Evolutionary conservation across 2,888 invertebrate species (phyloP).

Genomic region (Sinopyrophorus schimmeli): DNA sequence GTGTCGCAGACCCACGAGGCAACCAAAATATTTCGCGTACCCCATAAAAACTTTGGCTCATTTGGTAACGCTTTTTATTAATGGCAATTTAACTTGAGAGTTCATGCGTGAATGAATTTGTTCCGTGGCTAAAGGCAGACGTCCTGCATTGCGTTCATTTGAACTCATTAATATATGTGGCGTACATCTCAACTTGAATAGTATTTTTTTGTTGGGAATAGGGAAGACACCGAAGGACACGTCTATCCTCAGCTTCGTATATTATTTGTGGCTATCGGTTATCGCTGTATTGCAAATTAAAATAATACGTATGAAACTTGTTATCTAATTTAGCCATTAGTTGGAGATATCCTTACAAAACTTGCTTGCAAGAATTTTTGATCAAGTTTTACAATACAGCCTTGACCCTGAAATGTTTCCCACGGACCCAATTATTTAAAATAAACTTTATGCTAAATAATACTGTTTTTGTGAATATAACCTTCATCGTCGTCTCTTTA

Average conservation of each 20-base stretch:
- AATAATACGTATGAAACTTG: too few species aligned
- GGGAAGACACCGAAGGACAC: too few species aligned
- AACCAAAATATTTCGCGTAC: constrained; percentile 39
- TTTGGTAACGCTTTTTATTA: constrained; percentile 40
- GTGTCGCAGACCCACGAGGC: constrained; percentile 37
- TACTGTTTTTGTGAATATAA: too few species aligned
- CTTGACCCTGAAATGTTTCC: constrained; percentile 46
- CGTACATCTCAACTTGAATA: constrained; percentile 12
- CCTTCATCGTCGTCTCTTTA: too few species aligned
- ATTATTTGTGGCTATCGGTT: too few species aligned
- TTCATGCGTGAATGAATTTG: constrained; percentile 41
- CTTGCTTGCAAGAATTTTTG: too few species aligned
- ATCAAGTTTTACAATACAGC: constrained; percentile 35
- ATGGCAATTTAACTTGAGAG: constrained; percentile 39
- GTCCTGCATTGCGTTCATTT: constrained; percentile 21
- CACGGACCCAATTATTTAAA: constrained; percentile 51
- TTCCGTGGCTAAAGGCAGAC: constrained; percentile 26
- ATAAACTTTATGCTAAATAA: too few species aligned
- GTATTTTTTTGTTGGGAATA: too few species aligned
- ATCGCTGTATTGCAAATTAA: too few species aligned
- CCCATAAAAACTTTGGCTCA: constrained; percentile 36
- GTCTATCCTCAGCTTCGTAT: too few species aligned
- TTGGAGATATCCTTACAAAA: too few species aligned
- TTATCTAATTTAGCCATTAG: too few species aligned
- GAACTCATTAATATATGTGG: constrained; percentile 13